These are phyloP conservation scores for Caenorhabditis macrosperma DNA, from an alignment of 2,888 invertebrate genomes.

Conservation along the genomic window DNA sequence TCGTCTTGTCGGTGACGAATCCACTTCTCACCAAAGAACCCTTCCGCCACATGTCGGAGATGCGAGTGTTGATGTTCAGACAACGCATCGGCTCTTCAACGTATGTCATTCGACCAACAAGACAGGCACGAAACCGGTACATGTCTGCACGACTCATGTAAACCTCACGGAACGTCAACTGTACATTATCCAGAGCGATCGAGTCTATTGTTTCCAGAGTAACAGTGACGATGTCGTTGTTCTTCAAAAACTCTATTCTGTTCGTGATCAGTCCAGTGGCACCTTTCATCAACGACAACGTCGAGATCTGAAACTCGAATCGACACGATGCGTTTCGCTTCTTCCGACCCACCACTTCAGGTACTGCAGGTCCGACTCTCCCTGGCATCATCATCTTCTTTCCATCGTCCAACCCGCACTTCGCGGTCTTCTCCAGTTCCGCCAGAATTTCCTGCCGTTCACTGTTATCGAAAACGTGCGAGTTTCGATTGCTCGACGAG, in stretches of 20 bases:
- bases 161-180: conserved; percentile 96
- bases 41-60: conserved; percentile 64
- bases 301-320: conserved; percentile 14
- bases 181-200: conserved; percentile 89
- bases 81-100: conserved; percentile 52
- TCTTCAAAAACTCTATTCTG: conserved; percentile 15
- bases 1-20: conserved; percentile 94
- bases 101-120: conserved; percentile 87
- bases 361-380: not conserved
- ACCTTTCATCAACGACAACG: conserved; percentile 3
- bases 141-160: conserved; percentile 98
- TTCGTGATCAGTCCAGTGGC: conserved; percentile 10
- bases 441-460: not conserved
- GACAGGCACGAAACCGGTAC: conserved; percentile 94
- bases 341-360: not conserved
- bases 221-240: conserved; percentile 13
- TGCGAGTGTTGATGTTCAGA: conserved; percentile 46
- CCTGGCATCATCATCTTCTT: not conserved
- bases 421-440: not conserved
- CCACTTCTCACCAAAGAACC: conserved; percentile 83
- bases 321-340: not conserved
- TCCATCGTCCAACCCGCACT: not conserved
- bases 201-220: conserved; percentile 31
- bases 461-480: not conserved
- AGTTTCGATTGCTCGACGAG: conserved; percentile 23